Percentiles rank a stretch among this genome's conserved stretches.
These are phyloP conservation scores for Leucoraja erinaceus DNA, from an alignment of 2,113 vertebrate species.

Conservation along the genomic window DNA sequence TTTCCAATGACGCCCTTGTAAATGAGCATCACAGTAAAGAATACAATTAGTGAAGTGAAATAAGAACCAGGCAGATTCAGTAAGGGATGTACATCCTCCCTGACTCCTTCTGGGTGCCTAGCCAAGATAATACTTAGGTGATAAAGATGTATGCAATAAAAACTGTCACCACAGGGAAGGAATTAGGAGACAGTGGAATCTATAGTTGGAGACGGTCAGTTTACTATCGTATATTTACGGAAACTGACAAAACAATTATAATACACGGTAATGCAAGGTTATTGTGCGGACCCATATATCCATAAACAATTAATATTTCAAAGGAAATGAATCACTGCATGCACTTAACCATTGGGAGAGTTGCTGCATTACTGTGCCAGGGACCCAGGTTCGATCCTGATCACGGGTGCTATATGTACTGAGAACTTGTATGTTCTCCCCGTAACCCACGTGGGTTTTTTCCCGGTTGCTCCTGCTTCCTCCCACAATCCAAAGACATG, in stretches of 20 bases:
- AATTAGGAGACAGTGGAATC: neutral
- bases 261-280: neutral
- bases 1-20: neutral
- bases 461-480: no score
- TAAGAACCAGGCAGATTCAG: neutral
- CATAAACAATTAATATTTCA: neutral
- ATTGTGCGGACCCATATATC: neutral
- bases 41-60: neutral
- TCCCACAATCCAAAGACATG: no score
- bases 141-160: neutral
- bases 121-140: neutral
- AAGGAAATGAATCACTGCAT: constrained; percentile 9
- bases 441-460: no score
- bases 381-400: no score
- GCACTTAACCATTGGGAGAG: neutral
- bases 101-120: neutral
- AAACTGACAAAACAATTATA: neutral
- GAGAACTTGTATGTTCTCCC: no score
- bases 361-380: no score
- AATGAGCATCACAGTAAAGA: neutral
- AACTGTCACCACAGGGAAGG: neutral
- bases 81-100: neutral
- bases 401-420: no score
- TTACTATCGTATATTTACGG: neutral
- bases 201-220: neutral